phyloP scores from a whole-genome alignment of 2,113 vertebrate genomes.

The Sterrhoptilus dennistouni region DNA sequence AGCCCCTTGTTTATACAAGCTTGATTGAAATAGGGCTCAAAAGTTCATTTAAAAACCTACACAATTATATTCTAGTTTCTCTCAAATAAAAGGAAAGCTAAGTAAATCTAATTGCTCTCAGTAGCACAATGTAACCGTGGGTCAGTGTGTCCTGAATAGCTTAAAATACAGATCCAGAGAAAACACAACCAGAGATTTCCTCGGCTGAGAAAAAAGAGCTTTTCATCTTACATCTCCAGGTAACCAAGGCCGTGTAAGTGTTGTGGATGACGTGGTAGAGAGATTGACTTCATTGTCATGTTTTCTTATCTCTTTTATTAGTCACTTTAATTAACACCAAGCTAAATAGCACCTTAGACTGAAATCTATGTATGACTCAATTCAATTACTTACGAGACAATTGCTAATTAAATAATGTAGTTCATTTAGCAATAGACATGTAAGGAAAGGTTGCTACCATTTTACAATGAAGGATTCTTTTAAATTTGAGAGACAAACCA shows the following conservation, averaged over 20 bases:
- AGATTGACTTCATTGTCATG: not conserved
- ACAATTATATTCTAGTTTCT: not conserved
- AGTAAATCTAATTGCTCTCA: not conserved
- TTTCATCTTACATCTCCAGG: not conserved
- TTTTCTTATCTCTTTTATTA: conserved; percentile 19
- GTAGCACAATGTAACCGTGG: not conserved
- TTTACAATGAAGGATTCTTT: not conserved
- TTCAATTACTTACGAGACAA: conserved; percentile 13
- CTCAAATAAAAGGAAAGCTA: not conserved
- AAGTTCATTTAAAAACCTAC: not conserved
- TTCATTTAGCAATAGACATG: not conserved
- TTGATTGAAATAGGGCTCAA: not conserved
- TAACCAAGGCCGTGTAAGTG: not conserved
- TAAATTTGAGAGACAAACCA: not conserved
- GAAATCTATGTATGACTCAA: not conserved
- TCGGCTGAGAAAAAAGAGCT: not conserved
- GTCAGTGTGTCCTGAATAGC: not conserved
- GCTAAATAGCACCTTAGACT: not conserved
- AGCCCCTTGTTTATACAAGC: not conserved
- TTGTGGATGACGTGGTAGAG: not conserved
- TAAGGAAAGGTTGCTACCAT: not conserved
- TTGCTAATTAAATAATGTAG: not conserved
- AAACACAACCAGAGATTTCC: not conserved
- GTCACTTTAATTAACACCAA: not conserved
- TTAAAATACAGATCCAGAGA: not conserved